Percentiles rank a stretch among this genome's conserved stretches.
These are phyloP conservation scores for Goniozus legneri DNA, from an alignment of 1,140 invertebrate species.

Conservation along the genomic window DNA sequence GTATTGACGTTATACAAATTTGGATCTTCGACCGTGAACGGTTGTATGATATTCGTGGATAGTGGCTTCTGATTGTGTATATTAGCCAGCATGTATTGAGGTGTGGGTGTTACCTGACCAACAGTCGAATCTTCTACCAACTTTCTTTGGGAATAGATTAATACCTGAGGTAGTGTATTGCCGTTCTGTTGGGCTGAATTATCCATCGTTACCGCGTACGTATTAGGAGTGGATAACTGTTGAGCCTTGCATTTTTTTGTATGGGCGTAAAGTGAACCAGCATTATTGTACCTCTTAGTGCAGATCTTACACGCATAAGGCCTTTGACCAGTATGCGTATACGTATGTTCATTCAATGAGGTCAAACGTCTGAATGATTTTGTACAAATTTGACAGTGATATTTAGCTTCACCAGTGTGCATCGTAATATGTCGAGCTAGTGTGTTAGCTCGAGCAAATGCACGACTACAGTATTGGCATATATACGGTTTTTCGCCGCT, in stretches of 20 bases:
- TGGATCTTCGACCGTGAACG: constrained; percentile 33
- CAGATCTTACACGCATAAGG: constrained; percentile 54
- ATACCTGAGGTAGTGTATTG: constrained; percentile 16
- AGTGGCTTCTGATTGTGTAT: constrained; percentile 33
- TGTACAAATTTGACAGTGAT: constrained; percentile 43
- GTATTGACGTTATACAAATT: constrained; percentile 34
- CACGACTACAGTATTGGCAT: constrained; percentile 71
- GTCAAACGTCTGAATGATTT: constrained; percentile 44
- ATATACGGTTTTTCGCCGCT: constrained; percentile 54
- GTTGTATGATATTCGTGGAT: constrained; percentile 29
- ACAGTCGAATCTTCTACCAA: constrained; percentile 24
- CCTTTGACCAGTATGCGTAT: constrained; percentile 50
- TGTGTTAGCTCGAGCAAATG: constrained; percentile 67
- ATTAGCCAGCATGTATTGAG: constrained; percentile 38
- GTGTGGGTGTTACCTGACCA: constrained; percentile 19
- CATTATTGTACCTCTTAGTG: constrained; percentile 60
- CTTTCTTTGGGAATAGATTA: constrained; percentile 38
- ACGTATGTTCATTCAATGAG: constrained; percentile 45
- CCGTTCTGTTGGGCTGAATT: constrained; percentile 22
- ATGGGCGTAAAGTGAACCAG: constrained; percentile 44
- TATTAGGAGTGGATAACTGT: constrained; percentile 17
- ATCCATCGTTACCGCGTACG: constrained; percentile 19
- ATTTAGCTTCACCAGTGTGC: constrained; percentile 57
- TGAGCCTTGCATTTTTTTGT: constrained; percentile 45
- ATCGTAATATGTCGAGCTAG: constrained; percentile 81